These are phyloP conservation scores for Eurypyga helias DNA, from an alignment of 2,113 vertebrate genomes.

Conservation along the genomic window DNA sequence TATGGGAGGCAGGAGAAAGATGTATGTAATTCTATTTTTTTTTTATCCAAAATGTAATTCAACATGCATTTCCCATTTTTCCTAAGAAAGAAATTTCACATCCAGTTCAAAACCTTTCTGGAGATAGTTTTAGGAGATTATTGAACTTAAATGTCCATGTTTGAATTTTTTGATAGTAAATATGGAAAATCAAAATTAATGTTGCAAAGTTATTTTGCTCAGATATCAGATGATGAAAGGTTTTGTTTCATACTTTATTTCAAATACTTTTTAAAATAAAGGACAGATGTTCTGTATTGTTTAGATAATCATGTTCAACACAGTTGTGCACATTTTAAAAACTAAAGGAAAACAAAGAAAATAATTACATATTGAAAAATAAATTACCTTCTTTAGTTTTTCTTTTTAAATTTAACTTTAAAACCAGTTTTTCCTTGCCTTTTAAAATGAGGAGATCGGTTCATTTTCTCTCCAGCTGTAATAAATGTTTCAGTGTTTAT, in stretches of 20 bases:
- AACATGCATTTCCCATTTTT: not conserved
- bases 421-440: not conserved
- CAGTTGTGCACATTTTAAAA: not conserved
- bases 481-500: not conserved
- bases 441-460: not conserved
- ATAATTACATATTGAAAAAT: not conserved
- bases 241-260: not conserved
- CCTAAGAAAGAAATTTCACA: not conserved
- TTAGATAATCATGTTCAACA: not conserved
- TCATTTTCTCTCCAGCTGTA: not conserved
- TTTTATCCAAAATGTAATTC: not conserved
- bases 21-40: not conserved
- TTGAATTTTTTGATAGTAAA: not conserved
- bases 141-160: not conserved
- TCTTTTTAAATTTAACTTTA: not conserved
- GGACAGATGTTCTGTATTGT: not conserved
- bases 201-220: not conserved
- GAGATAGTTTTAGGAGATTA: not conserved
- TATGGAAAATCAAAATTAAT: not conserved
- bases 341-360: not conserved
- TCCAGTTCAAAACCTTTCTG: not conserved
- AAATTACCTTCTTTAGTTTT: not conserved
- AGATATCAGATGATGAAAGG: not conserved
- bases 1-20: not conserved
- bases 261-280: not conserved